Conservation (phyloP, 2,797 vertebrate species). For the Xiphorhynchus erythropygius region DNA sequence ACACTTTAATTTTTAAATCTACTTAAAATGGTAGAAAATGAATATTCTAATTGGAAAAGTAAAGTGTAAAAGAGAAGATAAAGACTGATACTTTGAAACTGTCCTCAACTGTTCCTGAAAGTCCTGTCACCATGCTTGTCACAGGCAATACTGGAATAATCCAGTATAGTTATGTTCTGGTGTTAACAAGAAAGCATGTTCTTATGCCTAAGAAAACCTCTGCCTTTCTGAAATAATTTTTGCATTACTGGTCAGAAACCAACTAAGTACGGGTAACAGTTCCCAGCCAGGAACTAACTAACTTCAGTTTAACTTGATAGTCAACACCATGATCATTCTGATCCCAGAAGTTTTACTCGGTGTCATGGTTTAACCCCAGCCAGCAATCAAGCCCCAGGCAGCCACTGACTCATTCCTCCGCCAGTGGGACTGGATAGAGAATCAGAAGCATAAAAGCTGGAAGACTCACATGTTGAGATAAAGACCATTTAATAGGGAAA, state of each 20-base stretch:
- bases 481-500: background rate
- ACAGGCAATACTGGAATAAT: background rate
- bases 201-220: background rate
- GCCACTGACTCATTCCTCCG: background rate
- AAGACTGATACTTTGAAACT: background rate
- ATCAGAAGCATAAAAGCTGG: background rate
- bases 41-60: constrained; percentile 27
- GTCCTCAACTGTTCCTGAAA: background rate
- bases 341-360: background rate
- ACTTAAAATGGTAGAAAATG: constrained; percentile 15
- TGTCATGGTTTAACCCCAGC: background rate
- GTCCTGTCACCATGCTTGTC: background rate
- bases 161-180: background rate
- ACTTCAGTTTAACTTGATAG: background rate
- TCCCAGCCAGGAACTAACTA: background rate
- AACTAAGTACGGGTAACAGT: background rate
- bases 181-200: background rate
- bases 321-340: background rate
- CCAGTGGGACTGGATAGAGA: background rate
- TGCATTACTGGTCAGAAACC: background rate
- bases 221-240: background rate
- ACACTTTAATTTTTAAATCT: constrained; percentile 10
- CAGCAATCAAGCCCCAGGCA: background rate
- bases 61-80: constrained; percentile 33
- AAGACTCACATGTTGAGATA: background rate